Percentiles rank a stretch among this genome's conserved stretches.
Conservation (phyloP, 2,888 invertebrate genomes). For the Platerodrilus igneus region DNA sequence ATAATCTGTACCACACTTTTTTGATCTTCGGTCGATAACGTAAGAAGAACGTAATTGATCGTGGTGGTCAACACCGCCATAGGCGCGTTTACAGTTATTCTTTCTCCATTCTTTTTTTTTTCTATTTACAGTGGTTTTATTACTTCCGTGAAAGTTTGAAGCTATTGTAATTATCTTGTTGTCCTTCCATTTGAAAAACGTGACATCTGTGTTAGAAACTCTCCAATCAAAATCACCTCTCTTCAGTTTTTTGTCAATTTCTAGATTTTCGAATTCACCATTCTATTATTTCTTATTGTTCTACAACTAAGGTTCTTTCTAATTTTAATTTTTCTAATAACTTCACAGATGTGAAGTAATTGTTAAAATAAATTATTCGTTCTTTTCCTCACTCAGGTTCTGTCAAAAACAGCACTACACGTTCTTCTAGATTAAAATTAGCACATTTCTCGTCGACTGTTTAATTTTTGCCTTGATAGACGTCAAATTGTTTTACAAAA, state of each 20-base stretch:
- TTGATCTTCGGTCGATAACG: not conserved
- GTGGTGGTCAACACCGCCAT: not conserved
- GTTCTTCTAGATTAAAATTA: not conserved
- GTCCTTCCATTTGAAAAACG: slow-evolving; percentile 10
- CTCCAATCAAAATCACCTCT: slow-evolving; percentile 10
- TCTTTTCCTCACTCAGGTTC: not conserved
- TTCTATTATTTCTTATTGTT: too few relatives aligned
- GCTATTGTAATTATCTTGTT: slow-evolving; percentile 1
- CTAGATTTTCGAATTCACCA: not conserved
- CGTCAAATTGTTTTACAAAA: slow-evolving; percentile 7
- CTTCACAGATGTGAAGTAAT: too few relatives aligned
- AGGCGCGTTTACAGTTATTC: not conserved
- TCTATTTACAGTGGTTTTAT: not conserved
- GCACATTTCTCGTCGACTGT: not conserved
- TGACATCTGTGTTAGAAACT: slow-evolving; percentile 1
- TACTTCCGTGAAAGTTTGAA: slow-evolving; percentile 5
- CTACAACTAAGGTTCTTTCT: too few relatives aligned
- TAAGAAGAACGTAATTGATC: not conserved
- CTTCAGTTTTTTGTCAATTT: slow-evolving; percentile 5
- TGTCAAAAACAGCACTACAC: not conserved
- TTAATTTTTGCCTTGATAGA: slow-evolving; percentile 7
- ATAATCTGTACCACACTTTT: slow-evolving; percentile 1
- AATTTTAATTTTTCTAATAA: too few relatives aligned
- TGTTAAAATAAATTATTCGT: not conserved
- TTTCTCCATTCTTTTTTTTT: not conserved